Evolutionary conservation across 2,113 vertebrate genomes (phyloP).

Genomic region (Apus apus): DNA sequence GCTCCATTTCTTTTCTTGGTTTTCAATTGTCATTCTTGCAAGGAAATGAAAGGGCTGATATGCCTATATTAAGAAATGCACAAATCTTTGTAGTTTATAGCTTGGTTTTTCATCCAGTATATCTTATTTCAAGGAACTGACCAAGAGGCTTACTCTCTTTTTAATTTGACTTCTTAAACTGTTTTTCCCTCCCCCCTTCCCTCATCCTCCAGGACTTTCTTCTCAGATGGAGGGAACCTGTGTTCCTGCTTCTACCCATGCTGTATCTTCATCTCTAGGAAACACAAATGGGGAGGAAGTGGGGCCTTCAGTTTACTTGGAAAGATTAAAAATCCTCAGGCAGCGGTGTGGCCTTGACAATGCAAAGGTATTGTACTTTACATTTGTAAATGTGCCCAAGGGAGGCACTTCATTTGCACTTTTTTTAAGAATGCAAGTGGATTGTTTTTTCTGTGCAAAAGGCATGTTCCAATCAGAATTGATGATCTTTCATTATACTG

Average conservation of each 20-base stretch:
- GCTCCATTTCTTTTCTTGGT: background rate
- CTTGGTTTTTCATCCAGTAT: background rate
- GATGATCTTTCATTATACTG: background rate
- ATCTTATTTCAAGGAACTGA: background rate
- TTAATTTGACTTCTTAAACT: background rate
- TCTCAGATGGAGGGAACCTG: conserved; percentile 83
- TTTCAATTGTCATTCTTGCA: background rate
- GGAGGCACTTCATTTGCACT: background rate
- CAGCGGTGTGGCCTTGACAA: conserved; percentile 96
- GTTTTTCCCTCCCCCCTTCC: background rate
- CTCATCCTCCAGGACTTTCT: conserved; percentile 82
- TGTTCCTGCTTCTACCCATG: conserved; percentile 73
- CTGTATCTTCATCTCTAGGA: conserved; percentile 75
- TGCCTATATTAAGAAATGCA: background rate
- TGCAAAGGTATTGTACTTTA: conserved; percentile 81
- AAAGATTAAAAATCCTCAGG: conserved; percentile 95
- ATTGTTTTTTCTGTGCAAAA: background rate
- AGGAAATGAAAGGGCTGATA: background rate
- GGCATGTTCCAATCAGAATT: background rate
- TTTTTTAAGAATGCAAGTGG: background rate
- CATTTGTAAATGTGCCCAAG: background rate
- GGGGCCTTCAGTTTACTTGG: conserved; percentile 93
- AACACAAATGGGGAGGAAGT: conserved; percentile 91
- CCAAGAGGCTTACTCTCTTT: background rate
- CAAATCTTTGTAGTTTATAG: background rate